Evolutionary conservation across 2,797 vertebrate species (phyloP), one percentile per base, ranked within the genome.

Genomic region (Gobio occitaniae): DNA sequence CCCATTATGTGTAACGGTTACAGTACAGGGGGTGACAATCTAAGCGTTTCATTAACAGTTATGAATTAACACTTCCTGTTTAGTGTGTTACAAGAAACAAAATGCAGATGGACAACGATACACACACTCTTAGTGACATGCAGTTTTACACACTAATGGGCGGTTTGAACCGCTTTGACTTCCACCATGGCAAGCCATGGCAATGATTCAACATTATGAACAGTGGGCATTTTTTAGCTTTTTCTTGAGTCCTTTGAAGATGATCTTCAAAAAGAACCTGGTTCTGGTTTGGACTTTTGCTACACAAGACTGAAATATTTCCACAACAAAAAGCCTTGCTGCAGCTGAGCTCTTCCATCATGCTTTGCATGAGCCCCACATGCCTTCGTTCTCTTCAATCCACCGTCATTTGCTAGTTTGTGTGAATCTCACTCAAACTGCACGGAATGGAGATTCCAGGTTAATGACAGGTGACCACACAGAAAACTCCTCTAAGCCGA

Each of bases 341-440:
- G 91, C 90, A 89, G 91, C 41, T 44, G 41, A 44, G 41, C 88
- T 88, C 78, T 90, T 88, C 89, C 89, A 90, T 90, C 91, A 92
- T 92, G 92, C 90, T 86, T 86, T 85, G 87, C 86, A 87, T 63
- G 87, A 90, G 79, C 89, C 89, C 86, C 91, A 92, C 93, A 94
- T 94, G 93, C 93, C 89, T 72, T 79, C 4, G 44, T 72, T 87
- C 88, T 87, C 91, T 92, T 90, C 91, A 85, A 79, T 90, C 87
- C 89, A 87, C 89, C 83, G 85, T 91, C 90, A 92, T 91, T 91
- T 89, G 89, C 89, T 87, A 88, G 90, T 93, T 92, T 91, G 87
- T 84, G 89, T 90, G 91, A 93, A 41, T 85, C 86, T 90, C 90
- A 94, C 93, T 89, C 90, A 91, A 89, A 93, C 90, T 90, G 88